Base-by-base conservation (phyloP, 2,888 invertebrate genomes). In the Coremacera marginata region DNA sequence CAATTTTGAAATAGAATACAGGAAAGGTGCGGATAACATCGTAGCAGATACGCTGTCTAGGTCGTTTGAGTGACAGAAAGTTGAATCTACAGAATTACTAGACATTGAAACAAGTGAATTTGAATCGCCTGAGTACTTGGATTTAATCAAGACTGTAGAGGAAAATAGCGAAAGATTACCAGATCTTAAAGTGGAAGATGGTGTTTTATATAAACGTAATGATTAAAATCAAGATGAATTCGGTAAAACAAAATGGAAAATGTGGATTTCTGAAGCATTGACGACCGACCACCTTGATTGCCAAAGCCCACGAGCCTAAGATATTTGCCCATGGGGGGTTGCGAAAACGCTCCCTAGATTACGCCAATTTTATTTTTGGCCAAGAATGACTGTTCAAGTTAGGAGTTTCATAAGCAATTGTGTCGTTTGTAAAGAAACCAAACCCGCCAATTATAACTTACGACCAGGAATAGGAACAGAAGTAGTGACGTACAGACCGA, bases 11-110 rank as follows among this genome's bases (percentile, higher is more conserved):
- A 73, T 79, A 1, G 73, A 77, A 14, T 84, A 86, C 73, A 79
- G 85, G 9, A 83, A 80, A 67, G 84, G 84, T 1, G 75, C 77
- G 0, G 72, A 77, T 0, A 82, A 84, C 5, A 16, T 57, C 14
- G 81, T 81, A 5, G 77, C 76, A 4, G 72, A 77, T 22, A 77
- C 68, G 67, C 19, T 72, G 16, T 72, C 77, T 0, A n/a, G 77
- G 22, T 2, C 19, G 0, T 60, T 72, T 1, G 25, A 67, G 63
- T 25, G 9, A 51, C 7, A 9, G 31, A 31, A 52, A 25, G 25
- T 62, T 2, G 70, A 34, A 16, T 27, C 44, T 2, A n/a, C 72
- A 0, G 22, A 67, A 3, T 3, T 70, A 16, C 52, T 73, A 27
- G 75, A 57, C 49, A 57, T 70, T 14, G 74, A 72, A 25, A 75